These are phyloP conservation scores for Brotogeris chrysoptera DNA, from an alignment of 2,797 vertebrate species.

Conservation along the genomic window DNA sequence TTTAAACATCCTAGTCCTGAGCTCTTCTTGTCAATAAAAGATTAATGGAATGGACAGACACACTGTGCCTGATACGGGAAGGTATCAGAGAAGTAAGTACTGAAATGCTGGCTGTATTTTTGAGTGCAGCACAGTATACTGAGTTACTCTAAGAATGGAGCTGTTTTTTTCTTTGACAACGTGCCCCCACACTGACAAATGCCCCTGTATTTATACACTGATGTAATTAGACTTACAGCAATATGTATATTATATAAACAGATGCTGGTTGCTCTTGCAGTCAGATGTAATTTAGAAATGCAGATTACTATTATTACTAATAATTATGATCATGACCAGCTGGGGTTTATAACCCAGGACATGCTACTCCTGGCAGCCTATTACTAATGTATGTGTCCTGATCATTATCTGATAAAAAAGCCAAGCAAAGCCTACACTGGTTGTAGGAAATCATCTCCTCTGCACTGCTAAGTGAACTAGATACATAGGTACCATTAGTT, in stretches of 20 bases:
- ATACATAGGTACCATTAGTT: conserved; percentile 35
- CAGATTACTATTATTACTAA: conserved; percentile 26
- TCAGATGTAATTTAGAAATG: neutral
- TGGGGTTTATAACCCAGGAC: conserved; percentile 17
- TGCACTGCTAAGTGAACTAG: conserved; percentile 24
- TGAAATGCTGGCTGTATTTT: neutral
- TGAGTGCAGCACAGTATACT: neutral
- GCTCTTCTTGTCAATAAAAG: neutral
- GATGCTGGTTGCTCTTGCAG: neutral
- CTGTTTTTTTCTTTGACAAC: neutral
- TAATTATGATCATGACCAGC: neutral
- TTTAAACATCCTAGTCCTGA: conserved; percentile 8
- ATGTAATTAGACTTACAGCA: neutral
- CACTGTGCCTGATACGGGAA: neutral
- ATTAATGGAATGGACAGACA: neutral
- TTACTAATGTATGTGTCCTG: conserved; percentile 22
- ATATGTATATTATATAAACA: neutral
- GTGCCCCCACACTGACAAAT: neutral
- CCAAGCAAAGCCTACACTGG: neutral
- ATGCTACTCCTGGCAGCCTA: neutral
- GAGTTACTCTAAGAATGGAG: neutral
- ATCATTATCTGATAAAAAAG: conserved; percentile 21
- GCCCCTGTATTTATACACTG: neutral
- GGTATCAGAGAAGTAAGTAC: neutral
- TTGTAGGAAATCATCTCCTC: neutral